These are phyloP conservation scores for Cataglyphis cursor DNA, from an alignment of 2,888 invertebrate genomes.

Conservation along the genomic window DNA sequence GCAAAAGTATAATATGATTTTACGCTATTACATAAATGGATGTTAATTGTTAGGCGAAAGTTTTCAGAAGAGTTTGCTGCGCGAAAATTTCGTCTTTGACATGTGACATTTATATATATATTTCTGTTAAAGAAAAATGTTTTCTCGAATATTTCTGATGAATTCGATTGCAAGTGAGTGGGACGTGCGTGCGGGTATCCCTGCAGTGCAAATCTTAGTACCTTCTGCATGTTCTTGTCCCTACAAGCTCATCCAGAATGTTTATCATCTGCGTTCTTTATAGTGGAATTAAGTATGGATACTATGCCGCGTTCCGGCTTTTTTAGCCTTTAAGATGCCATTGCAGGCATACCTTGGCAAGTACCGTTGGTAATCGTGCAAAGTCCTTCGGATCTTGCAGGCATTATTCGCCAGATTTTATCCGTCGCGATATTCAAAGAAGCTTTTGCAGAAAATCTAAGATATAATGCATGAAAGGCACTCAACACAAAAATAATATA, in stretches of 20 bases:
- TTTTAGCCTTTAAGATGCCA: conserved; percentile 47
- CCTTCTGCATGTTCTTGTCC: background rate
- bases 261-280: conserved; percentile 47
- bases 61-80: background rate
- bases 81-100: too few relatives aligned
- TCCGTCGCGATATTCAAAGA: background rate
- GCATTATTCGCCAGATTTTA: conserved; percentile 25
- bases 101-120: too few relatives aligned
- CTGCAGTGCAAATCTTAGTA: conserved; percentile 29
- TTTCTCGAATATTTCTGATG: background rate
- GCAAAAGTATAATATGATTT: background rate
- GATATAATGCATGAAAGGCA: background rate
- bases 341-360: conserved; percentile 34
- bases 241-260: conserved; percentile 38
- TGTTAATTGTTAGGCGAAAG: background rate
- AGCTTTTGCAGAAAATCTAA: conserved; percentile 5
- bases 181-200: background rate
- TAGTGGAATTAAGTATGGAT: conserved; percentile 15
- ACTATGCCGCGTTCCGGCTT: conserved; percentile 33
- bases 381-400: conserved; percentile 21
- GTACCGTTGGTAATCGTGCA: conserved; percentile 37
- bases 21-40: background rate
- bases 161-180: conserved; percentile 6
- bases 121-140: background rate
- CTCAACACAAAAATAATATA: background rate